Evolutionary conservation across 2,113 vertebrate species (phyloP).

Genomic region (Dromiciops gliroides): DNA sequence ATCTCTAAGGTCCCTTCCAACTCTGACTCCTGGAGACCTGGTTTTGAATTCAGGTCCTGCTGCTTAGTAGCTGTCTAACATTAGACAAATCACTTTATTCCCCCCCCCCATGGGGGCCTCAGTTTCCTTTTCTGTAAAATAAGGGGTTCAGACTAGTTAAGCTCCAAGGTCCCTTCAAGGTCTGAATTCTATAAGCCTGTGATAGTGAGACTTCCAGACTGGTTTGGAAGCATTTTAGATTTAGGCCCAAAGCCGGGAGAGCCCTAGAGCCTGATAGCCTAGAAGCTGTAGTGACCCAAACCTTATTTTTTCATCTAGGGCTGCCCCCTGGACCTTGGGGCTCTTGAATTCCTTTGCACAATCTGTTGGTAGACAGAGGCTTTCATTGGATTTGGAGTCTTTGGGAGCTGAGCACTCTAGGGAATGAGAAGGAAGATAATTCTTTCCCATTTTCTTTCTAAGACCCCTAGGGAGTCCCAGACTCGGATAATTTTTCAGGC

Average conservation of each 20-base stretch:
- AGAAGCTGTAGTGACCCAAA: not conserved
- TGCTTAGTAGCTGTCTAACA: not conserved
- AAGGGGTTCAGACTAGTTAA: not conserved
- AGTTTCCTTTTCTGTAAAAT: not conserved
- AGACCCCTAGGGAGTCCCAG: not conserved
- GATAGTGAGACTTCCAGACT: not conserved
- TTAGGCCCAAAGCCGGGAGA: not conserved
- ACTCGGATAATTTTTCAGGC: not conserved
- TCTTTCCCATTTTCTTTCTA: not conserved
- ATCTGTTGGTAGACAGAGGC: not conserved
- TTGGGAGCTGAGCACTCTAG: constrained; percentile 7
- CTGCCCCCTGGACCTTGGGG: not conserved
- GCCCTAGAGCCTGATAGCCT: not conserved
- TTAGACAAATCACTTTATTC: not conserved
- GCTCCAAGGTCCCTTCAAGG: not conserved
- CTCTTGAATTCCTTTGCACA: not conserved
- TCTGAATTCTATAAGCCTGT: not conserved
- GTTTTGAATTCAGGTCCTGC: not conserved
- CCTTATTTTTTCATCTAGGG: not conserved
- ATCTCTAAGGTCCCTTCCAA: not conserved
- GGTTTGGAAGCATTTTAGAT: not conserved
- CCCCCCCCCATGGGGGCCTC: too few relatives aligned
- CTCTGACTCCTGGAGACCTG: not conserved
- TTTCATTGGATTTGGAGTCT: not conserved
- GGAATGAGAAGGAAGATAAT: not conserved